Evolutionary conservation across 1,140 invertebrate genomes (phyloP), one percentile per base, ranked within the genome.

Genomic region (Heliconius nattereri): DNA sequence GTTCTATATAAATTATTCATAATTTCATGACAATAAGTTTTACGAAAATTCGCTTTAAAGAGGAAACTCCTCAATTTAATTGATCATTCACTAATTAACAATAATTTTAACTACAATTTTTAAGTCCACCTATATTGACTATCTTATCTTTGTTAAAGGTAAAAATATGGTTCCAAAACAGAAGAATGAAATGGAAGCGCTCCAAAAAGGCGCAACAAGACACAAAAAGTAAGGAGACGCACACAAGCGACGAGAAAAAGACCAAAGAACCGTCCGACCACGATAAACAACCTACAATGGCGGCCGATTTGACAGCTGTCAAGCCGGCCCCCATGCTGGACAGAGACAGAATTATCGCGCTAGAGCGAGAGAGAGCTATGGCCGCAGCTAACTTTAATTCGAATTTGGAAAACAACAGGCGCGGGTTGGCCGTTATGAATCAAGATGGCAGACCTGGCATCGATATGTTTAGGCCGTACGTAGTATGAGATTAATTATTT

Each of bases 91-190:
- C 16, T 45, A 1, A 8, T 54, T 6, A 2, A 60, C n/a, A n/a
- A 23, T 60, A 23, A 26, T 60, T 26, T n/a, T 60, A 23, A 23
- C 8, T 11, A 26, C 7, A 23, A 60, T 60, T 5, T 1, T 23
- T 60, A 26, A 2, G 8, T 26, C 23, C 8, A 60, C 16, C 40
- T 35, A 29, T 71, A 72, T 37, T 72, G n/a, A 37, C n/a, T 20
- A 20, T 72, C 71, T 71, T 80, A 80, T 83, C 52, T 85, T 89
- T 84, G 79, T 87, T 91, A 86, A 29, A 98, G 98, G 98, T 99
- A 70, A 99, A 99, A 95, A 99, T 99, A 82, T 99, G 98, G 98
- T 99, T 99, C 92, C 98, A 99, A 96, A 99, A 99, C 92, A 95
- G 98, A 23, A 95, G 98, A 84, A 99, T 99, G 98, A 99, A 99